Evolutionary conservation across 1,140 invertebrate species (phyloP), one percentile per base, ranked within the genome.

Genomic region (Triops cancriformis): DNA sequence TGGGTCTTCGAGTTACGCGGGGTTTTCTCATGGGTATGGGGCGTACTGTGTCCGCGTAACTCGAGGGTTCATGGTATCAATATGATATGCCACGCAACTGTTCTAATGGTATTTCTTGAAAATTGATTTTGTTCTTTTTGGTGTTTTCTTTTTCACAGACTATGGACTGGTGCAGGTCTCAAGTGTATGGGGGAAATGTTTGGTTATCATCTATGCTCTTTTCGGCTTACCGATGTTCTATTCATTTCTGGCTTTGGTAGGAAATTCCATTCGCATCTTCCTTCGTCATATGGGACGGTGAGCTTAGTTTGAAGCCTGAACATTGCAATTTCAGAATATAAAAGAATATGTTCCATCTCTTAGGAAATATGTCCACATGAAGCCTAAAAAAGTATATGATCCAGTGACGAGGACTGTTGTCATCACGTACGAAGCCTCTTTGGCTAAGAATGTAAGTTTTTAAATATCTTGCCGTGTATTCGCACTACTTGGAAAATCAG

Each of bases 121-220:
- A 37, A 37, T 37, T 37, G 31, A 37, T 37, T 37, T 37, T 7
- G 31, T 37, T 37, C 31, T 37, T 37, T 37, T 37, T 37, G 2
- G 7, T 37, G 2, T 45, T 23, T 64, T 23, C 7, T n/a, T 64
- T 64, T 64, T 18, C 51, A 14, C 51, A 64, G 51, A 64, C 23
- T 64, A 64, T 3, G 51, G 51, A 64, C 5, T 64, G 51, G 51
- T 64, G 14, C 14, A 18, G 14, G 51, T 64, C 5, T 23, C 14
- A 23, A 64, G 51, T n/a, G 51, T 18, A n/a, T 64, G 51, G 51
- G 51, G 51, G 0, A 64, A 64, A 64, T 6, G 18, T 23, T 23
- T 64, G 51, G 51, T 64, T 64, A 64, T 64, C 51, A 23, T 64
- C 51, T 64, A 64, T 64, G 51, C 51, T 18, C 51, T 64, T 23